A percentile compares a stretch with the other conserved stretches of the same genome.
phyloP scores from a whole-genome alignment of 2,797 vertebrate species.

The Hydrolagus colliei region DNA sequence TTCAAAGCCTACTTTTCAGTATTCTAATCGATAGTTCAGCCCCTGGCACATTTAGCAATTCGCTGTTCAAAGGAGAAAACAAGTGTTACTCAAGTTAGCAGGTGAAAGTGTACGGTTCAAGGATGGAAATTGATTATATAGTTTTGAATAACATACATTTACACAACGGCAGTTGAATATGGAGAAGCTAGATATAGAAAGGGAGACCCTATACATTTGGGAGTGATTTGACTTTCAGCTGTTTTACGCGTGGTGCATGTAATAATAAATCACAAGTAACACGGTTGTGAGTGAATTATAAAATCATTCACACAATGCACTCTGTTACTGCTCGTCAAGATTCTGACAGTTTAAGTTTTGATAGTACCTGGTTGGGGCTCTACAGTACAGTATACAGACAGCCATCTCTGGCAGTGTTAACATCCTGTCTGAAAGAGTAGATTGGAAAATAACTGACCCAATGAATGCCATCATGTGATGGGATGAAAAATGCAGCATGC shows the following conservation, averaged over 20 bases:
- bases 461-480: too few relatives aligned
- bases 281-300: not conserved
- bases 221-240: not conserved
- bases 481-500: too few relatives aligned
- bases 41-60: not conserved
- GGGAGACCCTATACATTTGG: not conserved
- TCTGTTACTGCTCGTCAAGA: too few relatives aligned
- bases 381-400: not conserved
- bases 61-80: not conserved
- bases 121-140: too few relatives aligned
- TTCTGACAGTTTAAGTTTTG: not conserved
- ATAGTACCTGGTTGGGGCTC: not conserved
- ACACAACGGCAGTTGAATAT: not conserved
- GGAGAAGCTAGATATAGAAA: not conserved
- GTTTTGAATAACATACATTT: not conserved
- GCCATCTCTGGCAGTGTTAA: not conserved
- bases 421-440: too few relatives aligned
- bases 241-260: not conserved
- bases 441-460: too few relatives aligned
- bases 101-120: not conserved
- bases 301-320: not conserved
- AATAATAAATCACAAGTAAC: not conserved
- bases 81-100: not conserved
- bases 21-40: conserved; percentile 1
- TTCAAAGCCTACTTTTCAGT: not conserved